Evolutionary conservation across 2,888 invertebrate species (phyloP), one percentile per base, ranked within the genome.

Genomic region (Sinodicranocentrus sp.): DNA sequence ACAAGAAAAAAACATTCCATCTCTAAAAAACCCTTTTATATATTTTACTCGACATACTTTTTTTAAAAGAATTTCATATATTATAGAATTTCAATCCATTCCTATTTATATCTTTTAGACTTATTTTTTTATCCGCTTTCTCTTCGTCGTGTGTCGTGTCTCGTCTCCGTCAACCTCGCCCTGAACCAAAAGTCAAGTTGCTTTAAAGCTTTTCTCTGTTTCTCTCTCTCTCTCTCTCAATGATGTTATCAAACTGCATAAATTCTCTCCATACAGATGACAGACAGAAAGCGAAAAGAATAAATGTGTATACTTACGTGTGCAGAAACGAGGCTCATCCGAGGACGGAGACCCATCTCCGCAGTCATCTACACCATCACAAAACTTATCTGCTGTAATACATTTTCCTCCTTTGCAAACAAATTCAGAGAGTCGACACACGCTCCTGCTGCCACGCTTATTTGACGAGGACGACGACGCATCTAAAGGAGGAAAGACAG

Each of bases 311-410:
- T n/a, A 94, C 95, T 95, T 91, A 95, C 95, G 94, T 90, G 95
- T 94, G 90, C 95, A 95, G 91, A 94, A 94, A 89, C 95, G 92
- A 19, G 95, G 95, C 90, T 95, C 95, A 90, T 95, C 95, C 28
- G 95, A 94, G 65, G 80, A 80, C 25, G 80, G 80, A 2, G 94
- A 93, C 2, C 84, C 85, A 90, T 96, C 95, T 0, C 95, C 95
- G 89, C 96, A 96, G 90, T 96, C 95, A 90, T 95, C 94, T 87
- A 93, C 92, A 87, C 94, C 94, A 90, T 96, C 95, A 91, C 96
- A 96, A 90, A 93, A 95, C 90, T 94, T 93, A 91, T 95, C 95
- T 88, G 94, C 92, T 25, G 95, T 94, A 90, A 96, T 94, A 91
- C 97, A 96, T 77, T 87, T 85, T 89, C 92, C 92, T 88, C 93